Evolutionary conservation across 2,888 invertebrate species (phyloP), one percentile per base, ranked within the genome.

Genomic region (Heteromyza rotundicornis): DNA sequence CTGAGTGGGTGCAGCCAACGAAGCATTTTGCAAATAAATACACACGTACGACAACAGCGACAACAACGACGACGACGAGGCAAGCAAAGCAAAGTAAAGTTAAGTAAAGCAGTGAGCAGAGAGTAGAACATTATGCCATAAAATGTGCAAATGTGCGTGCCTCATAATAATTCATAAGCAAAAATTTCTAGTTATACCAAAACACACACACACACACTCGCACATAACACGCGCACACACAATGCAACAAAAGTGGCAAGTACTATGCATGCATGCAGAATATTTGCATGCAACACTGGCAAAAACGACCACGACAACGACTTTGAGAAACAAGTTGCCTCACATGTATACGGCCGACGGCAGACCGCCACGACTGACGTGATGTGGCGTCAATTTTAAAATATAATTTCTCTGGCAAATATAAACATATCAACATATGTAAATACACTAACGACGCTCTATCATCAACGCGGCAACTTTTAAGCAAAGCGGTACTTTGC

Each of bases 121-220:
- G n/a, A 14, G 5, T 8, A 75, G 67, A 74, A 75, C 68, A 72
- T 75, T 67, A 68, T 71, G 73, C 74, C 76, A 73, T 75, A 72
- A 73, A 74, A 76, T 76, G 76, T 76, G 53, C 68, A 73, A 75
- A 70, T 70, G 76, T 75, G 67, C 70, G 67, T 70, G 67, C 64
- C 71, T 74, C 70, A 76, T 75, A 74, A 76, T 74, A 74, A 74
- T 74, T 76, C 76, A 74, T 74, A 75, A 74, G 74, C 75, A 72
- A 72, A n/a, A n/a, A 74, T 72, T 70, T 60, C 67, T 40, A n/a
- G 14, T 3, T 40, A n/a, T 10, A 27, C 40, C 8, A 8, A 14
- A 8, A n/a, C 40, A 40, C 12, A 40, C 40, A 12, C 12, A 40
- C 14, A n/a, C 12, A 40, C 40, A 40, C 2, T 12, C 40, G n/a